A percentile compares a stretch with the other conserved stretches of the same genome.
Conservation (phyloP, 2,113 vertebrate genomes). For the Haliaeetus leucogaster region DNA sequence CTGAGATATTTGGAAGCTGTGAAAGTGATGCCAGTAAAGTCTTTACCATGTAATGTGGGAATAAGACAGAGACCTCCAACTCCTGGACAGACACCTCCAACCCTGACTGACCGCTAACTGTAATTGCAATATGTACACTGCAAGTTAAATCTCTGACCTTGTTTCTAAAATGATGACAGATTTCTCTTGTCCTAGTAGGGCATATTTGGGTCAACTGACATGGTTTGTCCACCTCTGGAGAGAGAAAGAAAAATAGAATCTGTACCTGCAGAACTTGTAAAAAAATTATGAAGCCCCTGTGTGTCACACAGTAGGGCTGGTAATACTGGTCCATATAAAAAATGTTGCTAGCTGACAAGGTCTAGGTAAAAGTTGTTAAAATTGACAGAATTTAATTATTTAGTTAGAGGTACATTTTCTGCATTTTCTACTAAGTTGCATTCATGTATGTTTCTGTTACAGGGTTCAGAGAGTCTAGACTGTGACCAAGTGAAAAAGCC, state of each 20-base stretch:
- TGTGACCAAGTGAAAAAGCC: conserved; percentile 31
- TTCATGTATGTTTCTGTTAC: conserved; percentile 33
- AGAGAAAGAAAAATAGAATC: not conserved
- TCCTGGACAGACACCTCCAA: not conserved
- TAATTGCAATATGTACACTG: not conserved
- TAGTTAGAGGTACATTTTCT: not conserved
- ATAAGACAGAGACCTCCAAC: not conserved
- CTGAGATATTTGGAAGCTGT: not conserved
- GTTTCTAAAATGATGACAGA: not conserved
- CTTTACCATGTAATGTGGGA: not conserved
- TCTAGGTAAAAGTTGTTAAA: not conserved
- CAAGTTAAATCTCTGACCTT: not conserved
- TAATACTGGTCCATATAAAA: not conserved
- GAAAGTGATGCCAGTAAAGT: not conserved
- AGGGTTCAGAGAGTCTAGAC: conserved; percentile 65
- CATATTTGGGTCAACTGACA: not conserved
- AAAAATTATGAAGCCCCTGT: not conserved
- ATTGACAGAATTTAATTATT: not conserved
- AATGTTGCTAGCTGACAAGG: not conserved
- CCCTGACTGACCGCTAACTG: not conserved
- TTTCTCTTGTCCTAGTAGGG: not conserved
- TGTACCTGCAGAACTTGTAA: not conserved
- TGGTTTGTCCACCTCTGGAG: not conserved
- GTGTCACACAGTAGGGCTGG: not conserved
- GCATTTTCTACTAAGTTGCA: not conserved